These are phyloP conservation scores for Oriolus oriolus DNA, from an alignment of 2,113 vertebrate species.

Conservation along the genomic window DNA sequence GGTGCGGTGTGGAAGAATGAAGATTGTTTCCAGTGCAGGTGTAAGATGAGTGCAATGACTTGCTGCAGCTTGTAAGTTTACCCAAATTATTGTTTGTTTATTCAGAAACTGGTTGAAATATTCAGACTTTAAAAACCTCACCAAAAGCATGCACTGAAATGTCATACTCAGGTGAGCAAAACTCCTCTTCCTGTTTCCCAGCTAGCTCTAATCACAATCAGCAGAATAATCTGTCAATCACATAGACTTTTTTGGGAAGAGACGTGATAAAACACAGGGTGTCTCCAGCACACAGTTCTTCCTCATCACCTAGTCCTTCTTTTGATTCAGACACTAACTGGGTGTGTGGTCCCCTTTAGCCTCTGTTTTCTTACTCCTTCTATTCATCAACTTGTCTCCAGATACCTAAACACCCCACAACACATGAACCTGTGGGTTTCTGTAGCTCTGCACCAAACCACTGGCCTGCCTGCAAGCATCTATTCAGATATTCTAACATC, in stretches of 20 bases:
- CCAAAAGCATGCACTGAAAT: not conserved
- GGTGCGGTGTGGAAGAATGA: slow-evolving; percentile 53
- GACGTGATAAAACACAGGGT: not conserved
- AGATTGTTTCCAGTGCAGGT: slow-evolving; percentile 55
- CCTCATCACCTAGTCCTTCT: not conserved
- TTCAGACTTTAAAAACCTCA: not conserved
- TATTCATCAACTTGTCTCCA: not conserved
- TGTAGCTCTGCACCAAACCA: not conserved
- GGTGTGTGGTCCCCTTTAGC: not conserved
- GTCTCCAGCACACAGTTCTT: not conserved
- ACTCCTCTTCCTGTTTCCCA: not conserved
- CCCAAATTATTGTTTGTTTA: not conserved
- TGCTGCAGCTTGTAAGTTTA: slow-evolving; percentile 64
- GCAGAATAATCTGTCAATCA: not conserved
- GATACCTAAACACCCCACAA: not conserved
- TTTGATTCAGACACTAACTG: not conserved
- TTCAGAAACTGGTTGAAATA: not conserved
- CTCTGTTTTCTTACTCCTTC: not conserved
- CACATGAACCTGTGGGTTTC: not conserved
- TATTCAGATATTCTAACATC: not conserved
- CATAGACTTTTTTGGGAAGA: not conserved
- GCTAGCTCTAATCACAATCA: not conserved
- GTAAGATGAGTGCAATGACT: slow-evolving; percentile 42
- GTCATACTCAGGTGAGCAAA: not conserved
- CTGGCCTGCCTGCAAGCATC: not conserved